phyloP scores from a whole-genome alignment of 2,797 vertebrate genomes.

The Pogonophryne albipinna region DNA sequence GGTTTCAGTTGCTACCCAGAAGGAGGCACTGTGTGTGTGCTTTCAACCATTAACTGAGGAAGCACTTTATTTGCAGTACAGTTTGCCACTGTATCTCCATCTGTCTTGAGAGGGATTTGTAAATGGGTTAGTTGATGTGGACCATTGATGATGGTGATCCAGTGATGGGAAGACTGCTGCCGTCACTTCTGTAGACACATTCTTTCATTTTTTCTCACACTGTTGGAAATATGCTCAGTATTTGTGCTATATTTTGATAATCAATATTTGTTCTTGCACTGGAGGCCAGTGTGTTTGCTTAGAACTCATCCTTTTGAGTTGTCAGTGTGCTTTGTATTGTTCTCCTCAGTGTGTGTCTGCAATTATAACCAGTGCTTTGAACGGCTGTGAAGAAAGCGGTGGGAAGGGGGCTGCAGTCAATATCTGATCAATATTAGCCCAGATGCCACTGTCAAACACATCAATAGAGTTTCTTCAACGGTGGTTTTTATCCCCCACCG shows the following conservation, averaged over 20 bases:
- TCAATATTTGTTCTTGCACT: constrained; percentile 42
- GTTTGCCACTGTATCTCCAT: constrained; percentile 49
- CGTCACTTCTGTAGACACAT: constrained; percentile 19
- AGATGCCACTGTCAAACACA: constrained; percentile 83
- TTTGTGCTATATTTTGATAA: constrained; percentile 39
- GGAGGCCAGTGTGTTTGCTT: constrained; percentile 37
- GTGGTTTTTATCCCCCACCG: constrained; percentile 66
- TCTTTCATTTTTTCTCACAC: constrained; percentile 18
- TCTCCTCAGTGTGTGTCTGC: constrained; percentile 51
- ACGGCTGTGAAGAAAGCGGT: constrained; percentile 46
- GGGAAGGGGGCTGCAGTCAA: constrained; percentile 70
- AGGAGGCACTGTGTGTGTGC: constrained; percentile 77
- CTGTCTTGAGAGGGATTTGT: constrained; percentile 50
- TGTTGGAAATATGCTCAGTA: constrained; percentile 16
- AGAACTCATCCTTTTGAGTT: constrained; percentile 46
- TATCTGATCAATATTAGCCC: constrained; percentile 82
- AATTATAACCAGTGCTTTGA: constrained; percentile 68
- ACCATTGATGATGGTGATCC: constrained; percentile 31
- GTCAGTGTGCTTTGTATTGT: constrained; percentile 54
- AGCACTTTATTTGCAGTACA: constrained; percentile 57
- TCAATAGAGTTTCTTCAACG: constrained; percentile 79
- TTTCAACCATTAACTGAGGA: constrained; percentile 61
- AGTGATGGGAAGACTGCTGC: neutral
- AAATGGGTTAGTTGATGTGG: constrained; percentile 40
- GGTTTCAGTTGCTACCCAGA: constrained; percentile 77